Base-by-base conservation (phyloP, 2,888 invertebrate species). In the Empis stercorea region DNA sequence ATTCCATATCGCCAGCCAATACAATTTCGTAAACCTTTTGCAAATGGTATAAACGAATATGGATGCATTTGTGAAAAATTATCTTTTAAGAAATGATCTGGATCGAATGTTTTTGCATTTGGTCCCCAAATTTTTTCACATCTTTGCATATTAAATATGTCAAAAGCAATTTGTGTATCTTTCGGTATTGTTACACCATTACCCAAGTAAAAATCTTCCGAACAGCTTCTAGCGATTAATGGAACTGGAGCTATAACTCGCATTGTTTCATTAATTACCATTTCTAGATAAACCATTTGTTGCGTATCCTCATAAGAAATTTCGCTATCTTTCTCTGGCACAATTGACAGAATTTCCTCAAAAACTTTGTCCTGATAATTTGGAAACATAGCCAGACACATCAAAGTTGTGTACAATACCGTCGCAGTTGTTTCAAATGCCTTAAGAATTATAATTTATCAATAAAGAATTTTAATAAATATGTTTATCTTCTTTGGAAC, bases 391-490 rank as follows among this genome's bases (percentile, higher is more conserved):
- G 65, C 56, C 5, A 65, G 52, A 13, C 64, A 15, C 46, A 65
- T 59, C 3, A 66, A 44, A 0, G 55, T 54, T 41, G 61, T 60
- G 5, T 54, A 51, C 1, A 65, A 52, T 0, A 64, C 61, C 41
- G 62, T 63, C 1, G 68, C 59, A 3, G 67, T 62, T 2, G 68
- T 68, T 52, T 67, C 68, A 43, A 65, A 66, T 1, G 66, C 66
- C 60, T 59, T 38, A 30, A 11, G 23, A 39, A 20, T 11, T 14
- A 9, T 16, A 38, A 3, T 20, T 16, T 38, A 11, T 15, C 1
- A 38, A 15, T 14, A 15, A 38, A 16, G 15, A 4, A 16, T 15
- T 10, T n/a, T n/a, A n/a, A n/a, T n/a, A n/a, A 38, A 2, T 15
- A 17, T 15, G n/a, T 7, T 10, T n/a, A 10, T 37, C 9, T 37